Percentiles rank a stretch among this genome's conserved stretches.
Conservation (phyloP, 2,113 vertebrate genomes). For the Cololabis saira region DNA sequence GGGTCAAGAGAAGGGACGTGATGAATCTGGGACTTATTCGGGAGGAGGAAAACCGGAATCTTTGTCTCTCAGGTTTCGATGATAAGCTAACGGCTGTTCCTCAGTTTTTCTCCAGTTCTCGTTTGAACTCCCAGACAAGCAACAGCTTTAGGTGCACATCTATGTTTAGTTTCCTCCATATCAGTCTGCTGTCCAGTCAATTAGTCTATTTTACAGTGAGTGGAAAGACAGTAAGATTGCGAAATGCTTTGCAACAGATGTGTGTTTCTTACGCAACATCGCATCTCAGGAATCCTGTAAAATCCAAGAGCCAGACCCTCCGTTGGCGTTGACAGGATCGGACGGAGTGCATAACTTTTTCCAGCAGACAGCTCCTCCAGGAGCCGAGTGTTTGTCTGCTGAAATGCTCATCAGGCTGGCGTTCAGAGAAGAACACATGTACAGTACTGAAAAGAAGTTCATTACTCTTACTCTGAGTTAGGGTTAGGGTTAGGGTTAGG, state of each 20-base stretch:
- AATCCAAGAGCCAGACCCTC: conserved; percentile 18
- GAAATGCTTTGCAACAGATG: conserved; percentile 37
- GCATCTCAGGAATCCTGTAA: conserved; percentile 38
- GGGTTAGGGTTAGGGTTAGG: too few relatives aligned
- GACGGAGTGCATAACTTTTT: conserved; percentile 14
- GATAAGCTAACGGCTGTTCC: too few relatives aligned
- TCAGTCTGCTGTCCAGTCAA: conserved; percentile 33
- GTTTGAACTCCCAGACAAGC: too few relatives aligned
- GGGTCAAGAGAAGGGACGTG: too few relatives aligned
- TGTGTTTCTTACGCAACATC: conserved; percentile 57
- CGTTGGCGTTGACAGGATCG: conserved; percentile 13
- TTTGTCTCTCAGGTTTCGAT: too few relatives aligned
- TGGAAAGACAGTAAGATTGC: conserved; percentile 41
- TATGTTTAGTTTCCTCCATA: conserved; percentile 44
- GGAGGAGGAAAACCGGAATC: too few relatives aligned
- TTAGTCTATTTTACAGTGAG: conserved; percentile 19
- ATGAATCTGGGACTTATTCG: too few relatives aligned
- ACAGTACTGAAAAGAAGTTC: neutral
- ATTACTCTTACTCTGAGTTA: too few relatives aligned
- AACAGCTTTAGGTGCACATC: conserved; percentile 22
- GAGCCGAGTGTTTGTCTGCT: conserved; percentile 19
- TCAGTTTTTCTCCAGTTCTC: too few relatives aligned
- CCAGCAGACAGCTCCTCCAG: neutral
- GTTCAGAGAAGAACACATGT: neutral
- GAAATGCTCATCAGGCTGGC: conserved; percentile 2